phyloP scores from a whole-genome alignment of 2,888 invertebrate genomes.

The Drosophila sordidapex region DNA sequence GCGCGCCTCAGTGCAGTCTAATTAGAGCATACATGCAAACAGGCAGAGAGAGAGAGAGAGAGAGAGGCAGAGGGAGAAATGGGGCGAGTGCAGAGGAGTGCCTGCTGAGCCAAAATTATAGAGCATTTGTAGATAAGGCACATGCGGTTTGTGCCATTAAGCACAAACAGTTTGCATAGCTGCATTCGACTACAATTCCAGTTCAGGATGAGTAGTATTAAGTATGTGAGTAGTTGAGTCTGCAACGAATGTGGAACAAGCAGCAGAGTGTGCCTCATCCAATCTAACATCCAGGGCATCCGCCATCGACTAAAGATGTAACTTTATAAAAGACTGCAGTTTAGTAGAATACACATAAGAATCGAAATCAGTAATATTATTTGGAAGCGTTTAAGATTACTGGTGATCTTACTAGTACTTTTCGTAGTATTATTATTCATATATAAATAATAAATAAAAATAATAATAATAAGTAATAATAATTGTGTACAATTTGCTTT shows the following conservation, averaged over 20 bases:
- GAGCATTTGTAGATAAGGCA: slow-evolving; percentile 34
- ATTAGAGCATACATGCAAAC: slow-evolving; percentile 59
- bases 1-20: slow-evolving; percentile 46
- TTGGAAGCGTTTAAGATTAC: not conserved
- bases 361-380: not conserved
- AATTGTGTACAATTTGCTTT: not conserved
- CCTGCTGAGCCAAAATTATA: not conserved
- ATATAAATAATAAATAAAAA: not conserved
- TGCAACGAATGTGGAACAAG: not conserved
- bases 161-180: slow-evolving; percentile 15
- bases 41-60: not conserved
- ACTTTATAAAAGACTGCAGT: not conserved
- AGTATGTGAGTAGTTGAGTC: not conserved
- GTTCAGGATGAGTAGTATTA: not conserved
- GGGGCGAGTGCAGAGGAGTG: not conserved
- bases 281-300: not conserved
- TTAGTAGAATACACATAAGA: not conserved
- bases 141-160: slow-evolving; percentile 37
- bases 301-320: not conserved
- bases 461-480: not conserved
- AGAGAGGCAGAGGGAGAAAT: not conserved
- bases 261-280: not conserved
- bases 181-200: not conserved
- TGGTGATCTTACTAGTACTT: not conserved
- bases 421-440: not conserved